These are phyloP conservation scores for Nephrotoma guestfalica DNA, from an alignment of 2,888 invertebrate species.

Conservation along the genomic window DNA sequence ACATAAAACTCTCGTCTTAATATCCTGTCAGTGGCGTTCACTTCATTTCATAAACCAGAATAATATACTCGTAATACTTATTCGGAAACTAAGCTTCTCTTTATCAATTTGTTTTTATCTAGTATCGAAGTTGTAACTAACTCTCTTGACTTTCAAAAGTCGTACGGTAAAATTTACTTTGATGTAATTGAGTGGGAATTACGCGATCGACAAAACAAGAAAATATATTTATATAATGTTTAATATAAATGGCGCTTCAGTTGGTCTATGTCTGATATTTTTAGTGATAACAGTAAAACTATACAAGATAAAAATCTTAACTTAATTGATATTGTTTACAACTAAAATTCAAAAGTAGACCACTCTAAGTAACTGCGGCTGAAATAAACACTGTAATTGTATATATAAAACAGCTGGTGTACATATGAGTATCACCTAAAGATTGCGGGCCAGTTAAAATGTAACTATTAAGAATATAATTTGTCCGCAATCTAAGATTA, in stretches of 20 bases:
- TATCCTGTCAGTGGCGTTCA: background rate
- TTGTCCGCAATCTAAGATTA: too few species aligned
- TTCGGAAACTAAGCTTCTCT: background rate
- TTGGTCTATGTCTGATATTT: background rate
- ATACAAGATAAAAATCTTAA: background rate
- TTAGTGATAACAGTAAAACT: background rate
- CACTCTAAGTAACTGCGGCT: background rate
- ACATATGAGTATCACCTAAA: too few species aligned
- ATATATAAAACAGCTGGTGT: background rate
- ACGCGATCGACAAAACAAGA: background rate
- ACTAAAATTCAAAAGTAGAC: background rate
- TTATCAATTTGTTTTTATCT: background rate
- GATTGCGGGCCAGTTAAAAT: too few species aligned
- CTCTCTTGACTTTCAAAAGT: background rate
- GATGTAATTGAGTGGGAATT: background rate
- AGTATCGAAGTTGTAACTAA: background rate
- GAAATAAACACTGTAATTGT: background rate
- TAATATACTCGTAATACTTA: background rate
- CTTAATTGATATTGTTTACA: background rate
- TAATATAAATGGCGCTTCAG: background rate
- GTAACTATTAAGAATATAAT: too few species aligned
- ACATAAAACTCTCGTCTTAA: background rate
- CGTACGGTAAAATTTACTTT: background rate
- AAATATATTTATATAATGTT: background rate
- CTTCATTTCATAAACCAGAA: background rate